Conservation (phyloP, 2,888 invertebrate species). For the Caenorhabditis auriculariae region DNA sequence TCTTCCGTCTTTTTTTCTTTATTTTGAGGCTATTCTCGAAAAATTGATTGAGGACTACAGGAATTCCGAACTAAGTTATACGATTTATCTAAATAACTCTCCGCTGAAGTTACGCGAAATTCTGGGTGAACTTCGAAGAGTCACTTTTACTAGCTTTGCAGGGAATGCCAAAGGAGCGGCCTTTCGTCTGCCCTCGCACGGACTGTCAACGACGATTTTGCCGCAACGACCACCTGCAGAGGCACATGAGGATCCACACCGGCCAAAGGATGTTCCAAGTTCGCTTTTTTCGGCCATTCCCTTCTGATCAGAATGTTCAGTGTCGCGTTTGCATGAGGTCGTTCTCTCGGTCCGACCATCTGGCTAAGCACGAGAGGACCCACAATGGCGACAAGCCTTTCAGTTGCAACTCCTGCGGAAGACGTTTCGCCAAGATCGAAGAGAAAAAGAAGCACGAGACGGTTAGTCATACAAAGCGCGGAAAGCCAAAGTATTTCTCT, state of each 20-base stretch:
- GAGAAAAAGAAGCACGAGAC: slow-evolving; percentile 31
- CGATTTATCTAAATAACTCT: too few relatives aligned
- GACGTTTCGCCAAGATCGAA: slow-evolving; percentile 23
- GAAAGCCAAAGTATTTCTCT: too few relatives aligned
- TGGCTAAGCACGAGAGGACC: slow-evolving; percentile 26
- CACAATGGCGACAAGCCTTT: slow-evolving; percentile 24
- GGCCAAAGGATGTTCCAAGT: slow-evolving; percentile 22
- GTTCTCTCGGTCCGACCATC: slow-evolving; percentile 26
- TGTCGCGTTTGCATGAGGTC: slow-evolving; percentile 21
- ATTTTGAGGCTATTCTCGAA: neutral
- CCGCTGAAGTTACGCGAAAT: too few relatives aligned
- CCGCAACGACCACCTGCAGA: slow-evolving; percentile 25
- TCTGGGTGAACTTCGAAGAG: neutral
- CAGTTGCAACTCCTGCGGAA: slow-evolving; percentile 14
- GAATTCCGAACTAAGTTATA: too few relatives aligned
- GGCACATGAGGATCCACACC: slow-evolving; percentile 28
- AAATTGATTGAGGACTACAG: neutral
- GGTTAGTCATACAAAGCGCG: too few relatives aligned
- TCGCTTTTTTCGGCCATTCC: neutral
- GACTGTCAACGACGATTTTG: slow-evolving; percentile 22
- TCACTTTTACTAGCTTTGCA: slow-evolving; percentile 4
- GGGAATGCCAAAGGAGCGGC: slow-evolving; percentile 29
- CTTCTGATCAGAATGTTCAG: slow-evolving; percentile 1
- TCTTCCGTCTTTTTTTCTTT: slow-evolving; percentile 1
- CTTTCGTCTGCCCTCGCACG: slow-evolving; percentile 14